phyloP scores from a whole-genome alignment of 2,113 vertebrate genomes.

The Cyprinodon tularosa region DNA sequence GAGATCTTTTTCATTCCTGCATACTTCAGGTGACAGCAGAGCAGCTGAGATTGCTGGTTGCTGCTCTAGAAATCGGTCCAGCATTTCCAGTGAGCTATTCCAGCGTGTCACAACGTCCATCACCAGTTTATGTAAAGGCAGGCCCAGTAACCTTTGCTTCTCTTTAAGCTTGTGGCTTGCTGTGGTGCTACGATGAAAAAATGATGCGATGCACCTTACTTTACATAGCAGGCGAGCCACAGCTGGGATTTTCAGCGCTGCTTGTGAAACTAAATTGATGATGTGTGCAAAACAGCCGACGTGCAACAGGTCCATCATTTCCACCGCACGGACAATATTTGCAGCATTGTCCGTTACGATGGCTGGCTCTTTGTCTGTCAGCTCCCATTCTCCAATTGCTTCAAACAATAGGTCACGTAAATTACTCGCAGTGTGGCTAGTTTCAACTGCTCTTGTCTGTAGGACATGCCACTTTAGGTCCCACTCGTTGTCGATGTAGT shows the following conservation, averaged over 20 bases:
- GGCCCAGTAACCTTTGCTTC: neutral
- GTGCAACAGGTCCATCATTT: neutral
- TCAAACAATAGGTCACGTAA: too few relatives aligned
- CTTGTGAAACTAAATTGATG: too few relatives aligned
- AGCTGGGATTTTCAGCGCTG: too few relatives aligned
- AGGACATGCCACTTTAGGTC: too few relatives aligned
- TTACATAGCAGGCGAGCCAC: neutral
- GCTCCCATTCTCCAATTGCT: too few relatives aligned
- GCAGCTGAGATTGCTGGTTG: neutral
- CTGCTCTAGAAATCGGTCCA: neutral
- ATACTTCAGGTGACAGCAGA: slow-evolving; percentile 11
- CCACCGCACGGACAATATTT: neutral
- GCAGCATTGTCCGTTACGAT: neutral
- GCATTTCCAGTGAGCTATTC: neutral
- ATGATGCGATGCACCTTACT: neutral
- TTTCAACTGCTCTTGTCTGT: too few relatives aligned
- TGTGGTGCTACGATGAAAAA: neutral
- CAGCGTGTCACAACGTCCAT: neutral
- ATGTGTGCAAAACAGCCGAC: too few relatives aligned
- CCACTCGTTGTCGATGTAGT: too few relatives aligned
- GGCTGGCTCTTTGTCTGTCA: neutral
- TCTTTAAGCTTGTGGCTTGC: neutral
- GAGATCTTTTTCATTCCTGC: neutral
- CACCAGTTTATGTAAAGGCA: slow-evolving; percentile 1
- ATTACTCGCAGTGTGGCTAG: too few relatives aligned